Percentiles rank a stretch among this genome's conserved stretches.
phyloP scores from a whole-genome alignment of 2,797 vertebrate species.

The Phyllotis vaccarum region DNA sequence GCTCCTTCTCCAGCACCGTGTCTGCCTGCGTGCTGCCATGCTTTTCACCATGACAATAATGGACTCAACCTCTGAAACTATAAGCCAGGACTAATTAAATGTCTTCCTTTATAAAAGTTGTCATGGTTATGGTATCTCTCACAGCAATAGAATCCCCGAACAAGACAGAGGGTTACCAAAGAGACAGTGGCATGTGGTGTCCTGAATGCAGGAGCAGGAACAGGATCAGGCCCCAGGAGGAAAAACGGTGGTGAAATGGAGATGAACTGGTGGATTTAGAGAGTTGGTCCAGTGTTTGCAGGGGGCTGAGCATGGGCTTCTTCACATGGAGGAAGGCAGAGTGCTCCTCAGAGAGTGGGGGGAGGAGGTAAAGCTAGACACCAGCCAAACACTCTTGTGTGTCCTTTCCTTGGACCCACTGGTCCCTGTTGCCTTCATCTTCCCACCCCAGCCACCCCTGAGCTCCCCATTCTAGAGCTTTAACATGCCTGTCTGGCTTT shows the following conservation, averaged over 20 bases:
- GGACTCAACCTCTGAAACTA: neutral
- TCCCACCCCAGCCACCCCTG: neutral
- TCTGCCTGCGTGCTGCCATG: neutral
- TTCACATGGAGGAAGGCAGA: neutral
- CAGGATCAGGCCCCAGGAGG: neutral
- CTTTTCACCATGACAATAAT: neutral
- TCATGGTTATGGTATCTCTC: neutral
- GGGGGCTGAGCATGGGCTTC: neutral
- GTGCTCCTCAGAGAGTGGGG: neutral
- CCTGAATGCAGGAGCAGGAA: neutral
- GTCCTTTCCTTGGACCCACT: neutral
- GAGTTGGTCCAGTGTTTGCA: neutral
- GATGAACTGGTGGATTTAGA: rapidly evolving
- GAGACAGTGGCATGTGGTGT: neutral
- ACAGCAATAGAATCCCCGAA: neutral
- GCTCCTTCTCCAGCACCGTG: neutral
- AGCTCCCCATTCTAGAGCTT: neutral
- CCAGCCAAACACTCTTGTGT: too few species aligned
- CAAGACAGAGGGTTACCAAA: neutral
- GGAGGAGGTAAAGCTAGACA: too few species aligned
- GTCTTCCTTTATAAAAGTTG: neutral
- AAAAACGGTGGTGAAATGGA: rapidly evolving
- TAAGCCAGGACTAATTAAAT: neutral
- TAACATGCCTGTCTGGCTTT: neutral
- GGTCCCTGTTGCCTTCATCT: neutral